These are phyloP conservation scores for Cyclopterus lumpus DNA, from an alignment of 2,797 vertebrate genomes.

Conservation along the genomic window DNA sequence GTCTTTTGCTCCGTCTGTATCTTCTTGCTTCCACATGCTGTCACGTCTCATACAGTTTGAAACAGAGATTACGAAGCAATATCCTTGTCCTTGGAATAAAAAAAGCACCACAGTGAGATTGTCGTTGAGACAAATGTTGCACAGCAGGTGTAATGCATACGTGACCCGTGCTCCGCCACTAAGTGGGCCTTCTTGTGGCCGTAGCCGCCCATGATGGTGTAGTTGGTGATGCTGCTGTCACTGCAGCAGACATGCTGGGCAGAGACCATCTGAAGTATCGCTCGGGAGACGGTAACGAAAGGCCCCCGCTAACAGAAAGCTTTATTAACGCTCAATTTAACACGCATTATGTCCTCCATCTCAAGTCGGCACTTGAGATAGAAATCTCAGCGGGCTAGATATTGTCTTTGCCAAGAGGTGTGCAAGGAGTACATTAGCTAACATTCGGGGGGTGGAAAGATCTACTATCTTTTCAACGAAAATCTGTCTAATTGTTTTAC, in stretches of 20 bases:
- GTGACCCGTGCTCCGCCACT: too few relatives aligned
- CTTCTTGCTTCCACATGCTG: slow-evolving; percentile 14
- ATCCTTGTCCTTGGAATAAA: not conserved
- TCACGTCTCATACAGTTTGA: slow-evolving; percentile 17
- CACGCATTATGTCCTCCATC: slow-evolving; percentile 60
- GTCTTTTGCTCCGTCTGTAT: not conserved
- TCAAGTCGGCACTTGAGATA: slow-evolving; percentile 60
- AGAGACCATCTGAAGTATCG: slow-evolving; percentile 30
- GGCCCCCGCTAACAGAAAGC: slow-evolving; percentile 54
- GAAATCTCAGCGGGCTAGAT: slow-evolving; percentile 49
- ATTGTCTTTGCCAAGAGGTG: slow-evolving; percentile 50
- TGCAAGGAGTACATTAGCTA: slow-evolving; percentile 30
- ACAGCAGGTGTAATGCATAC: not conserved
- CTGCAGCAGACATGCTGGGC: slow-evolving; percentile 17
- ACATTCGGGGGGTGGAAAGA: slow-evolving; percentile 14
- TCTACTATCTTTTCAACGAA: slow-evolving; percentile 20
- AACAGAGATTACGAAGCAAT: slow-evolving; percentile 1
- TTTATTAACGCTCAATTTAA: slow-evolving; percentile 76
- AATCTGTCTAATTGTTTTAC: slow-evolving; percentile 1
- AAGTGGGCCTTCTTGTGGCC: not conserved
- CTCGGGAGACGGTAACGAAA: slow-evolving; percentile 49
- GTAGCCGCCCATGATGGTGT: slow-evolving; percentile 13
- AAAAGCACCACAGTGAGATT: not conserved
- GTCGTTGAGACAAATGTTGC: not conserved
- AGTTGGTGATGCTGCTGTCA: slow-evolving; percentile 23